These are phyloP conservation scores for Cyrtorhinus lividipennis DNA, from an alignment of 1,140 invertebrate genomes.

Conservation along the genomic window DNA sequence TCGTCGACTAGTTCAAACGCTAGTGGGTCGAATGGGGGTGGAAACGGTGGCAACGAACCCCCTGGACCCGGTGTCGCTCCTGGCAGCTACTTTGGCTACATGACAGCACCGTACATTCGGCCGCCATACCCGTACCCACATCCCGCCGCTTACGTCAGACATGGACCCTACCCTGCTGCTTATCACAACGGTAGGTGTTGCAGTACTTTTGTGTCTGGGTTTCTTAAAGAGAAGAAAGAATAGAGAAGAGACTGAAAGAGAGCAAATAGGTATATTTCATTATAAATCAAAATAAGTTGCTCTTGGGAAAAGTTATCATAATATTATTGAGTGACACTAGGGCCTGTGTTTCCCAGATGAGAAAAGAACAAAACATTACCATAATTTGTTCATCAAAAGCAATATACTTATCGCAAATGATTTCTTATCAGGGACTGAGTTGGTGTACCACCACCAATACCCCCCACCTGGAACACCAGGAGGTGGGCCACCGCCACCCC, in stretches of 20 bases:
- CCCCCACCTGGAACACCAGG: constrained; percentile 7
- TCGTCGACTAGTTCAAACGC: constrained; percentile 3
- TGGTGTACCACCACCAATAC: constrained; percentile 22
- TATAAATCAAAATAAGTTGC: no score
- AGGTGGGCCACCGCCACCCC: not conserved
- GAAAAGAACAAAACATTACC: no score
- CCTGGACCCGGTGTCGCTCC: constrained; percentile 3
- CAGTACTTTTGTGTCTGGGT: no score
- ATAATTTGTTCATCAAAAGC: no score
- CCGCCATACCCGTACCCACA: constrained; percentile 2
- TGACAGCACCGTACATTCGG: not conserved
- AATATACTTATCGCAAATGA: no score
- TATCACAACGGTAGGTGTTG: constrained; percentile 18
- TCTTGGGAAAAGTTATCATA: no score
- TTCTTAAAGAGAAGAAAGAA: no score
- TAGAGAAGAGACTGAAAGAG: no score
- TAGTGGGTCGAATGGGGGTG: constrained; percentile 15
- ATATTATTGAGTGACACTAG: no score
- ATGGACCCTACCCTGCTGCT: constrained; percentile 13
- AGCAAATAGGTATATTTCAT: no score
- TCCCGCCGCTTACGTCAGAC: constrained; percentile 3
- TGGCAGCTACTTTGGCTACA: constrained; percentile 10
- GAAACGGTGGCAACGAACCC: not conserved
- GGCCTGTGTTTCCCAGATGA: no score
- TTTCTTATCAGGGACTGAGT: constrained; percentile 13